Evolutionary conservation across 2,797 vertebrate genomes (phyloP), one percentile per base, ranked within the genome.

Genomic region (Mionectes olivaceus): DNA sequence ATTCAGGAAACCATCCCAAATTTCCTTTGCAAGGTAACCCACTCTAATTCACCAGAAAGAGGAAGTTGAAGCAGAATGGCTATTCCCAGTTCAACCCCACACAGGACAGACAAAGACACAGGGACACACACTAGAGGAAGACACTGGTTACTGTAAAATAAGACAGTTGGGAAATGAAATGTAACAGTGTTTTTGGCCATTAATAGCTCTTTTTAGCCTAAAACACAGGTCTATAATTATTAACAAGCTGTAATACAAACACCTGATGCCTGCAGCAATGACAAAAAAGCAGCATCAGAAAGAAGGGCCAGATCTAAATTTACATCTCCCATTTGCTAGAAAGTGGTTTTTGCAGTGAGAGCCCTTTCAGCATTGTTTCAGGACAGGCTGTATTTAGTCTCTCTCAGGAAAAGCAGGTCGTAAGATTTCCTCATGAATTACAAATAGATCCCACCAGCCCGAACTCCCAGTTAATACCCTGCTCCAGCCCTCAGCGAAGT

Each of bases 1-100:
- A 97, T 97, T 95, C 97, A 96, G 97, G 97, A 98, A 98, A 94
- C 78, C 21, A 1, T 87, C 96, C 93, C 95, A 94, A 94, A 96
- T 93, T 95, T 88, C 96, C 80, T 83, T 50, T 75, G 86, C 92
- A 88, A 90, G 84, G 90, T 74, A 74, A 83, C 43, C 39, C 1
- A 33, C 79, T 87, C 81, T 67, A 75, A 44, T 64, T 23, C 93
- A 53, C 60, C 11, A 2, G 70, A 90, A 91, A 96, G 95, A 96
- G 97, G 97, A 97, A 98, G 95, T 91, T 50, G 79, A 19, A 91
- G 68, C 57, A 41, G 90, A 95, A 94, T 82, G 67, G 70, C 91
- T 89, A 89, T 82, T 77, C 95, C 61, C 93, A 77, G 73, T 8
- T 28, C 63, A 28, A 3, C 73, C 82, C 21, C 94, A 49, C 94